Evolutionary conservation across 2,888 invertebrate species (phyloP).

Genomic region (Thymelicus sylvestris): DNA sequence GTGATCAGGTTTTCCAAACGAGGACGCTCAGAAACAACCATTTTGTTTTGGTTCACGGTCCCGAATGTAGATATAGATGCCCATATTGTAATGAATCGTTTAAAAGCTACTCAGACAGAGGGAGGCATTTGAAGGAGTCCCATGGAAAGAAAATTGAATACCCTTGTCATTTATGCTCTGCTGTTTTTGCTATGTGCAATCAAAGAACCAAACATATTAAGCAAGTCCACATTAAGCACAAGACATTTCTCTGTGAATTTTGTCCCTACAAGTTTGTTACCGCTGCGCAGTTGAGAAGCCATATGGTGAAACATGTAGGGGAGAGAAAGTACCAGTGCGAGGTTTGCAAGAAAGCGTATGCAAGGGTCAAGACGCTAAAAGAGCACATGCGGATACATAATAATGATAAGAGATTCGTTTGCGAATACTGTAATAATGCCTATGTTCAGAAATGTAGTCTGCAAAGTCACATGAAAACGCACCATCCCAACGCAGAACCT

Average conservation of each 20-base stretch:
- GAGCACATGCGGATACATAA: constrained; percentile 74
- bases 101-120: constrained; percentile 62
- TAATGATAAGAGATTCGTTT: constrained; percentile 74
- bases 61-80: constrained; percentile 57
- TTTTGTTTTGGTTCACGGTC: constrained; percentile 56
- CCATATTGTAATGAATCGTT: constrained; percentile 68
- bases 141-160: constrained; percentile 69
- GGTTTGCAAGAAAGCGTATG: constrained; percentile 74
- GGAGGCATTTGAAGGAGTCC: constrained; percentile 57
- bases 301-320: constrained; percentile 66
- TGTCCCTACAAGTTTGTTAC: constrained; percentile 67
- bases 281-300: constrained; percentile 60
- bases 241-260: constrained; percentile 60
- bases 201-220: constrained; percentile 69
- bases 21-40: constrained; percentile 60
- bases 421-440: constrained; percentile 67
- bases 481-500: constrained; percentile 62
- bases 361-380: constrained; percentile 61
- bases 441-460: constrained; percentile 77
- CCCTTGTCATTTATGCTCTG: constrained; percentile 66
- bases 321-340: constrained; percentile 69
- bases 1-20: constrained; percentile 59
- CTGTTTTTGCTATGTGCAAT: constrained; percentile 67
- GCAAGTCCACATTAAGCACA: constrained; percentile 66
- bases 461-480: constrained; percentile 69